A percentile compares a stretch with the other conserved stretches of the same genome.
phyloP scores from a whole-genome alignment of 2,888 invertebrate genomes.

The Drosophila meridiana region DNA sequence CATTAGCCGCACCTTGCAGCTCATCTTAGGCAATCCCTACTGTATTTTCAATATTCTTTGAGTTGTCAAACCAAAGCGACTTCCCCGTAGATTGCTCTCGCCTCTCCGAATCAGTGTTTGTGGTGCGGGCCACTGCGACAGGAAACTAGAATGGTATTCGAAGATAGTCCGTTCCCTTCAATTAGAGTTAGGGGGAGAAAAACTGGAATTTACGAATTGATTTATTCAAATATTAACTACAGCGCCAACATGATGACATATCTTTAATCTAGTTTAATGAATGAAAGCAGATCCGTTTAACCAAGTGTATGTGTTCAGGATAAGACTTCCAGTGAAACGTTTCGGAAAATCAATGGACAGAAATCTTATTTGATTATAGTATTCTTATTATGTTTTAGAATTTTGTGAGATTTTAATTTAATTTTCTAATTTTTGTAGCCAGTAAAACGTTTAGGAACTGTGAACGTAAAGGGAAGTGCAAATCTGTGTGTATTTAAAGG shows the following conservation, averaged over 20 bases:
- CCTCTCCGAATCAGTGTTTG: too few species aligned
- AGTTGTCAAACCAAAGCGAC: neutral
- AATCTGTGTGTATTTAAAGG: neutral
- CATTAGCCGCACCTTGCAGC: constrained; percentile 85
- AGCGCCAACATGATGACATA: constrained; percentile 12
- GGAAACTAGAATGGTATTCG: constrained; percentile 11
- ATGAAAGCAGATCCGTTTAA: too few species aligned
- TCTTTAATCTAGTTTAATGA: neutral
- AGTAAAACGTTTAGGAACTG: neutral
- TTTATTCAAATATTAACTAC: constrained; percentile 32
- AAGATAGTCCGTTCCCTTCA: constrained; percentile 2
- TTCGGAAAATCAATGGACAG: too few species aligned
- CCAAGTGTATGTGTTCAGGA: too few species aligned
- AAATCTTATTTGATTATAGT: neutral
- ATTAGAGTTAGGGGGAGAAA: constrained; percentile 6
- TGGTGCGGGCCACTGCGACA: too few species aligned
- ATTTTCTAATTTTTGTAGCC: neutral
- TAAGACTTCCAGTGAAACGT: too few species aligned
- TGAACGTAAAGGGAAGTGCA: neutral
- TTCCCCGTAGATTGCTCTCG: neutral
- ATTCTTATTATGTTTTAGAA: neutral
- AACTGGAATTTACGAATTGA: constrained; percentile 38
- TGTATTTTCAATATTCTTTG: neutral
- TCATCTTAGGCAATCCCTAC: constrained; percentile 71
- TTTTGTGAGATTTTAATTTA: neutral